Conservation (phyloP, 1,140 invertebrate genomes). For the Trachymyrmex septentrionalis region DNA sequence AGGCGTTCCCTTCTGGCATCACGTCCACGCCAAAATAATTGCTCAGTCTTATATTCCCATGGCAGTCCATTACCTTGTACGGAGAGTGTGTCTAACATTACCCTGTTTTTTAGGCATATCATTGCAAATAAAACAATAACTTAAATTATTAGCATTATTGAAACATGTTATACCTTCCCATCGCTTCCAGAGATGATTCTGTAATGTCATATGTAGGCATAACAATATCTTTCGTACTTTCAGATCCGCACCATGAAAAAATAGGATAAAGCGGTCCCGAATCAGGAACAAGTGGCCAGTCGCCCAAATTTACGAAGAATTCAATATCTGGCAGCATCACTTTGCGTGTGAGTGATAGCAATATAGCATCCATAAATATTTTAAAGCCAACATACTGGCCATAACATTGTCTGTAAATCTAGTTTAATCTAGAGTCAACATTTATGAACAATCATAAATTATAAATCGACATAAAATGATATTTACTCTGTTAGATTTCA, state of each 20-base stretch:
- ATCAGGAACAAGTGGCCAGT: conserved; percentile 94
- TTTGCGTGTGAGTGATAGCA: conserved; percentile 94
- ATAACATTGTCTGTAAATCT: conserved; percentile 95
- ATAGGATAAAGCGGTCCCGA: conserved; percentile 91
- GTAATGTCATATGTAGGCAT: conserved; percentile 98
- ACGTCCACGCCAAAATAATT: conserved; percentile 96
- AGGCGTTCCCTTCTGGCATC: conserved; percentile 95
- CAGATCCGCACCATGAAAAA: conserved; percentile 98
- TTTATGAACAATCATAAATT: background rate
- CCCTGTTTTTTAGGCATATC: conserved; percentile 87
- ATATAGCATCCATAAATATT: conserved; percentile 96
- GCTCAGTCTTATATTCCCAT: conserved; percentile 92
- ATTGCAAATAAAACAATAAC: conserved; percentile 39
- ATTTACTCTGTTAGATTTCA: conserved; percentile 93
- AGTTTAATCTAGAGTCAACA: conserved; percentile 62
- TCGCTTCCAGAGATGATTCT: conserved; percentile 95
- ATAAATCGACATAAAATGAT: conserved; percentile 27
- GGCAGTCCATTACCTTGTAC: conserved; percentile 92
- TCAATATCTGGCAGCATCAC: conserved; percentile 95
- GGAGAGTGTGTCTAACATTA: conserved; percentile 95
- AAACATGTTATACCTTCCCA: conserved; percentile 91
- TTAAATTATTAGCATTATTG: conserved; percentile 7
- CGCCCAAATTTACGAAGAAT: conserved; percentile 97
- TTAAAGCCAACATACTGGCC: conserved; percentile 98
- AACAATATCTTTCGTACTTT: conserved; percentile 94